These are phyloP conservation scores for Arrhamphus sclerolepis DNA, from an alignment of 2,797 vertebrate genomes.

Conservation along the genomic window DNA sequence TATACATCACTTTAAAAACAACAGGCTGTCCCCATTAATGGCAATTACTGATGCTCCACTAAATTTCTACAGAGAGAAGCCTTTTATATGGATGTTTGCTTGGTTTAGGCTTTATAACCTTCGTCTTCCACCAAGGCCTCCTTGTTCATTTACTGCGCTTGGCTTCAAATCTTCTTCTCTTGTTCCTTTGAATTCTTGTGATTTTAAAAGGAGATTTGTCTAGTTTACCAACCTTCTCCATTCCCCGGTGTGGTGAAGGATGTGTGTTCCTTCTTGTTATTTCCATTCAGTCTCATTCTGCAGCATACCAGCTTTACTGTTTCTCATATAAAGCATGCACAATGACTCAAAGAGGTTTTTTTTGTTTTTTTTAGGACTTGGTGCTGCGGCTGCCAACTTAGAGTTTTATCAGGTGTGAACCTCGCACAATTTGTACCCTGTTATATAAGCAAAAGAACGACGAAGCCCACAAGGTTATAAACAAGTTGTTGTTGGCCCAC, in stretches of 20 bases:
- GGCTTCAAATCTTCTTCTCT: slow-evolving; percentile 10
- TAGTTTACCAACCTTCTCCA: slow-evolving; percentile 54
- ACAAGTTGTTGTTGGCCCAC: no score
- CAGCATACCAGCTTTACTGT: slow-evolving; percentile 60
- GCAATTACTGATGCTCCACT: slow-evolving; percentile 25
- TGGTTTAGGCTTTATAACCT: slow-evolving; percentile 18
- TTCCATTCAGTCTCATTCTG: slow-evolving; percentile 44
- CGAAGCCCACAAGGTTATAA: background rate
- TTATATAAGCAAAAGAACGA: background rate
- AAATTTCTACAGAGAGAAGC: slow-evolving; percentile 12
- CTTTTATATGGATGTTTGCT: slow-evolving; percentile 23
- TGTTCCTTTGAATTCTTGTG: slow-evolving; percentile 37
- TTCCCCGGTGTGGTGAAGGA: slow-evolving; percentile 38
- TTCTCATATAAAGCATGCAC: slow-evolving; percentile 52
- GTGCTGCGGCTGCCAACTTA: slow-evolving; percentile 27
- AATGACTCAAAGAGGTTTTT: slow-evolving; percentile 33
- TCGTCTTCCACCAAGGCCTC: background rate
- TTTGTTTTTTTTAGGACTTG: slow-evolving; percentile 13
- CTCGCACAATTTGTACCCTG: slow-evolving; percentile 13
- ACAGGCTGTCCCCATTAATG: slow-evolving; percentile 4
- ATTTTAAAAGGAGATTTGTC: slow-evolving; percentile 60
- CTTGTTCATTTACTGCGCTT: background rate
- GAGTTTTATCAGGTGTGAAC: slow-evolving; percentile 28
- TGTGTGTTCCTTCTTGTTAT: slow-evolving; percentile 52
- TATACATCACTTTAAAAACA: slow-evolving; percentile 1